Percentiles rank a stretch among this genome's conserved stretches.
phyloP scores from a whole-genome alignment of 2,797 vertebrate genomes.

The Rhinatrema bivittatum region DNA sequence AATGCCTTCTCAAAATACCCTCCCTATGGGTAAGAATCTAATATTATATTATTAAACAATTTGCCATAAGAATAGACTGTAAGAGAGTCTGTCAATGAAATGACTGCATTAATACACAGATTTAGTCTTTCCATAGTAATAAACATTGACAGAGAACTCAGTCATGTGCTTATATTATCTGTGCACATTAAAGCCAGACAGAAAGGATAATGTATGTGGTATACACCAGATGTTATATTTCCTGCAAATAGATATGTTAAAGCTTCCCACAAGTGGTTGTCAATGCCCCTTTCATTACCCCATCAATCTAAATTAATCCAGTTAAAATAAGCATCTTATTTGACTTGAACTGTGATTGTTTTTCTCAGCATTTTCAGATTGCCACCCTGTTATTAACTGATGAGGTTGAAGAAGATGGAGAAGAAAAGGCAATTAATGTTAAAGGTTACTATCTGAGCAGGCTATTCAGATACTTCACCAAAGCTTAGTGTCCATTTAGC shows the following conservation, averaged over 20 bases:
- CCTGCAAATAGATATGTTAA: slow-evolving; percentile 80
- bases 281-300: slow-evolving; percentile 72
- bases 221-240: slow-evolving; percentile 79
- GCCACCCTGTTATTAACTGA: no score
- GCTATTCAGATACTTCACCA: no score
- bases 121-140: slow-evolving; percentile 49
- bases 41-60: slow-evolving; percentile 41
- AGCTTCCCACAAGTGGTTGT: slow-evolving; percentile 54
- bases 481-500: no score
- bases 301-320: slow-evolving; percentile 46
- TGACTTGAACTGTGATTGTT: slow-evolving; percentile 38
- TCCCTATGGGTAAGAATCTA: slow-evolving; percentile 30
- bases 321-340: slow-evolving; percentile 46
- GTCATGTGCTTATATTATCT: slow-evolving; percentile 47
- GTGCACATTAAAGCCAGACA: slow-evolving; percentile 46
- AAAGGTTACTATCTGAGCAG: no score
- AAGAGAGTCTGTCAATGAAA: slow-evolving; percentile 36
- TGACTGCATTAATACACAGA: slow-evolving; percentile 23
- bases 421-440: no score
- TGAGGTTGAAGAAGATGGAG: no score
- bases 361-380: not conserved
- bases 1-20: no score
- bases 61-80: slow-evolving; percentile 44
- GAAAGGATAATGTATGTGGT: slow-evolving; percentile 49
- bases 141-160: slow-evolving; percentile 65